These are phyloP conservation scores for Listronotus bonariensis DNA, from an alignment of 1,140 invertebrate genomes.

Conservation along the genomic window DNA sequence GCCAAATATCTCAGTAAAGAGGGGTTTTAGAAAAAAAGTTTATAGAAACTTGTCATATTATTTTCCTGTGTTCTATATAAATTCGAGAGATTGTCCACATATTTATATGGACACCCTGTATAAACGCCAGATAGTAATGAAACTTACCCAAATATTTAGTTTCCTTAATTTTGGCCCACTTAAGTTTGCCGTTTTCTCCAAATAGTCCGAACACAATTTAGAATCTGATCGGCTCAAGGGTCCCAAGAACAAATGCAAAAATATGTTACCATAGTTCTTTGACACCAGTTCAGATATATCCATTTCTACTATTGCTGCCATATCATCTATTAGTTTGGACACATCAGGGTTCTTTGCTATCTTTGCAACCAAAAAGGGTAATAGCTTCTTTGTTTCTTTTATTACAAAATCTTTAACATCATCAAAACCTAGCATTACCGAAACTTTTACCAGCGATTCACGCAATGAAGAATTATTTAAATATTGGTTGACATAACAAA, in stretches of 20 bases:
- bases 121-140: too few relatives aligned
- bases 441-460: constrained; percentile 58
- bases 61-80: too few relatives aligned
- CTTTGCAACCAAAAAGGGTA: constrained; percentile 65
- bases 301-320: constrained; percentile 62
- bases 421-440: constrained; percentile 64
- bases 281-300: constrained; percentile 63
- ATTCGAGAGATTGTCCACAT: too few relatives aligned
- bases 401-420: constrained; percentile 63
- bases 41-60: too few relatives aligned
- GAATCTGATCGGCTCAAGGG: constrained; percentile 58
- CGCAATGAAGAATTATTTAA: constrained; percentile 56
- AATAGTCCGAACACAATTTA: constrained; percentile 63
- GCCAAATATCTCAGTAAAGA: too few relatives aligned
- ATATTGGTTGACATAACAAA: constrained; percentile 57
- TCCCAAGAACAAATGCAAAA: constrained; percentile 67
- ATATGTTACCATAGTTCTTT: constrained; percentile 67
- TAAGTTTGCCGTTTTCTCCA: constrained; percentile 61
- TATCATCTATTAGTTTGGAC: constrained; percentile 63
- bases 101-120: too few relatives aligned
- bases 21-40: too few relatives aligned
- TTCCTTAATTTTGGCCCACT: constrained; percentile 60
- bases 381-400: constrained; percentile 63
- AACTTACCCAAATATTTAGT: constrained; percentile 57
- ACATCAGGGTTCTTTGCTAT: constrained; percentile 60